Evolutionary conservation across 2,113 vertebrate species (phyloP).

Genomic region (Gnathonemus echidnorhynchus): DNA sequence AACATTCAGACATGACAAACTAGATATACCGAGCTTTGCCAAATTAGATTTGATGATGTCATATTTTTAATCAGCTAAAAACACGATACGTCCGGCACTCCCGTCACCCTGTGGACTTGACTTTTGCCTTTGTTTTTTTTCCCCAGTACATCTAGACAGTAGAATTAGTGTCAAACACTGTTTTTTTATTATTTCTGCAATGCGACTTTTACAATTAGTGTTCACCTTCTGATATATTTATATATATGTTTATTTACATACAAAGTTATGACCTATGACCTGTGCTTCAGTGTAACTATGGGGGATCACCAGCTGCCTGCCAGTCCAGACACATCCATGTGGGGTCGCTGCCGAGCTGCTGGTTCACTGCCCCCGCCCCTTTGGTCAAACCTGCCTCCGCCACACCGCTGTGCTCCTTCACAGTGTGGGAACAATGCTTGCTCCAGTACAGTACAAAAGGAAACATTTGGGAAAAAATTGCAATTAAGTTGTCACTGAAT

Average conservation of each 20-base stretch:
- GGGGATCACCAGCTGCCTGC: constrained; percentile 8
- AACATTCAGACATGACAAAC: background rate
- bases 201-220: constrained; percentile 29
- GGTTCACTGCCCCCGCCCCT: background rate
- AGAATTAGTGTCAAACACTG: constrained; percentile 26
- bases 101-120: constrained; percentile 25
- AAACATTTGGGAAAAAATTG: background rate
- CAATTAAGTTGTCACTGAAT: background rate
- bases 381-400: background rate
- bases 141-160: constrained; percentile 38
- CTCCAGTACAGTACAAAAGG: background rate
- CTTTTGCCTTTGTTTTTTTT: constrained; percentile 26
- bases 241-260: constrained; percentile 30
- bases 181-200: constrained; percentile 20
- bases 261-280: constrained; percentile 31
- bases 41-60: background rate
- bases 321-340: constrained; percentile 15
- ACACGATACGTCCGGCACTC: constrained; percentile 39
- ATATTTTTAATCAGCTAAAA: background rate
- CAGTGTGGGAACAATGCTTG: constrained; percentile 11
- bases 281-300: constrained; percentile 29
- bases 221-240: constrained; percentile 25
- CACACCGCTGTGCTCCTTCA: background rate
- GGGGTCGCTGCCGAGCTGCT: constrained; percentile 11
- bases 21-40: background rate